A percentile compares a stretch with the other conserved stretches of the same genome.
Evolutionary conservation across 2,888 invertebrate species (phyloP).

Genomic region (Chirona hameri): DNA sequence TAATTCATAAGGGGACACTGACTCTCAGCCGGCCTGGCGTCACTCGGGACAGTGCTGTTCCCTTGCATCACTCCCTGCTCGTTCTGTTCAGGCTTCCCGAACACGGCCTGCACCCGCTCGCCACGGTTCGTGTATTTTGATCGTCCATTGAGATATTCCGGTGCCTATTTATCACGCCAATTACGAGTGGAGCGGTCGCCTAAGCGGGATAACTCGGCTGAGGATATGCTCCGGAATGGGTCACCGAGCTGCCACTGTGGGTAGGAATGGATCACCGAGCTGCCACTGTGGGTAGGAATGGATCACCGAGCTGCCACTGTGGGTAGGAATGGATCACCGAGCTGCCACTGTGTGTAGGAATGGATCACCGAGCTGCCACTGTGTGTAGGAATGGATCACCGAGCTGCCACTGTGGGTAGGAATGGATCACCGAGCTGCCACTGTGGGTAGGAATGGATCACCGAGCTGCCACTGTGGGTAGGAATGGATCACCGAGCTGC

Average conservation of each 20-base stretch:
- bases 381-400: neutral
- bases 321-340: neutral
- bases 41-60: too few species aligned
- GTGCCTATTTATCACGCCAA: neutral
- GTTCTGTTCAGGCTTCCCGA: neutral
- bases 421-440: neutral
- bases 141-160: conserved; percentile 3
- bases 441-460: neutral
- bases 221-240: too few species aligned
- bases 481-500: neutral
- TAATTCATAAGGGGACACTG: too few species aligned
- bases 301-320: neutral
- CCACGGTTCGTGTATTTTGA: neutral
- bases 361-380: neutral
- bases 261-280: neutral
- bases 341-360: neutral
- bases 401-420: neutral
- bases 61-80: neutral
- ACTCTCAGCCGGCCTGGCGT: too few species aligned
- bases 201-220: too few species aligned
- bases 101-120: too few species aligned
- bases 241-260: neutral
- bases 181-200: neutral
- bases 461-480: neutral
- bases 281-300: neutral